Base-by-base conservation (phyloP, 2,113 vertebrate genomes). In the Nettapus auritus region DNA sequence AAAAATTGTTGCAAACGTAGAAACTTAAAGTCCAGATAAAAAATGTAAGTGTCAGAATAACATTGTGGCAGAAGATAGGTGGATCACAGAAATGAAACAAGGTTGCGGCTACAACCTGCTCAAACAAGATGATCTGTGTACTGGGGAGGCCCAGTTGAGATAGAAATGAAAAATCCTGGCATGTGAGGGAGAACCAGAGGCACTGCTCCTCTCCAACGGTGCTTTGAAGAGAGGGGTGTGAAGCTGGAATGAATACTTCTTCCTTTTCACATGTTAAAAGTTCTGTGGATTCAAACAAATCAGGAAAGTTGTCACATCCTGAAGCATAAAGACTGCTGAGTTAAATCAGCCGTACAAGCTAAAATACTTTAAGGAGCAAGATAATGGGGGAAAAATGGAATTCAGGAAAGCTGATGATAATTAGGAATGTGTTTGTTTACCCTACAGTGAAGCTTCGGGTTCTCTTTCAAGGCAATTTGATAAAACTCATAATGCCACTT, bases 121-220 rank as follows among this genome's bases (percentile, higher is more conserved):
- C 14, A 44, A 31, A 9, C 21, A 55, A 34, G 74, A 7, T 70
- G 94, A 87, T 77, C 56, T 38, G 53, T 20, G 9, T 31, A 50
- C 19, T 8, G 42, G 13, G 68, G 85, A 56, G 76, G 76, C 75
- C 68, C 87, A 70, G 79, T 64, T 89, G 88, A 80, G 85, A 95
- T 15, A 71, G 85, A 95, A 91, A 91, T 93, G 94, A 85, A 95
- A 71, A 95, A 94, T 95, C 89, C 91, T 91, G 60, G 26, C 0
- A 34, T n/a, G 75, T 11, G 21, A 64, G 38, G 60, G 25, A 53
- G 70, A 57, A 82, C 15, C 36, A n/a, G 68, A 87, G 78, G 59
- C 50, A 40, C 23, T 55, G 31, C 59, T 50, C 36, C 3, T 6
- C 48, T 74, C 42, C 36, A 83, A 76, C 36, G 64, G 33, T 42